These are phyloP conservation scores for Aporrectodea caliginosa DNA, from an alignment of 1,140 invertebrate genomes.

Conservation along the genomic window DNA sequence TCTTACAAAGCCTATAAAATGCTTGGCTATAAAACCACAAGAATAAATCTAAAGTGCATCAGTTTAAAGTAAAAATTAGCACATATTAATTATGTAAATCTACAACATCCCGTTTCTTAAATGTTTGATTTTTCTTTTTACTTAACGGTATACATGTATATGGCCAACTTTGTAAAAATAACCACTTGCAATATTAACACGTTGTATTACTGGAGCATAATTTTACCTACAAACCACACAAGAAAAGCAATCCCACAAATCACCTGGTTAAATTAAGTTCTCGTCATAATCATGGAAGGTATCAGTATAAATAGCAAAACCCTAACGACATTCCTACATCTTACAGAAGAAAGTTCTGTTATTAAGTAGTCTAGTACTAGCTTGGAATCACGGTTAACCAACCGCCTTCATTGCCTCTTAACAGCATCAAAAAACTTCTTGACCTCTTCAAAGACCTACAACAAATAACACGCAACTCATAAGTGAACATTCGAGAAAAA, in stretches of 20 bases:
- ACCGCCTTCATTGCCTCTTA: not conserved
- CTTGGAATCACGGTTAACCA: not conserved
- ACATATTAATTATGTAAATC: not conserved
- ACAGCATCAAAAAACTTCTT: not conserved
- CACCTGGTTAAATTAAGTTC: not conserved
- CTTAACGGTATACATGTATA: not conserved
- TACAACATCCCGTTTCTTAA: not conserved
- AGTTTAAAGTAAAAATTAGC: not conserved
- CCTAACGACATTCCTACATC: not conserved
- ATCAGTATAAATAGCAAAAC: not conserved
- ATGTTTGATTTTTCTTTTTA: not conserved
- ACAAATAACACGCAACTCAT: not conserved
- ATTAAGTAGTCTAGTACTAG: not conserved
- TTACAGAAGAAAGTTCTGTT: not conserved
- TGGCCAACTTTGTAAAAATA: not conserved
- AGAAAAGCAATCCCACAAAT: not conserved
- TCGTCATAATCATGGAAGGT: not conserved
- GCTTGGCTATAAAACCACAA: not conserved
- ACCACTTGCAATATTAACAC: not conserved
- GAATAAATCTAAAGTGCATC: not conserved
- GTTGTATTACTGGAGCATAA: too few relatives aligned
- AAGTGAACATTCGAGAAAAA: not conserved
- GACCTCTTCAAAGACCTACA: not conserved
- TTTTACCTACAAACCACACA: too few relatives aligned
- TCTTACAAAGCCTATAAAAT: not conserved